Evolutionary conservation across 2,888 invertebrate genomes (phyloP).

Genomic region (Diploptera punctata): DNA sequence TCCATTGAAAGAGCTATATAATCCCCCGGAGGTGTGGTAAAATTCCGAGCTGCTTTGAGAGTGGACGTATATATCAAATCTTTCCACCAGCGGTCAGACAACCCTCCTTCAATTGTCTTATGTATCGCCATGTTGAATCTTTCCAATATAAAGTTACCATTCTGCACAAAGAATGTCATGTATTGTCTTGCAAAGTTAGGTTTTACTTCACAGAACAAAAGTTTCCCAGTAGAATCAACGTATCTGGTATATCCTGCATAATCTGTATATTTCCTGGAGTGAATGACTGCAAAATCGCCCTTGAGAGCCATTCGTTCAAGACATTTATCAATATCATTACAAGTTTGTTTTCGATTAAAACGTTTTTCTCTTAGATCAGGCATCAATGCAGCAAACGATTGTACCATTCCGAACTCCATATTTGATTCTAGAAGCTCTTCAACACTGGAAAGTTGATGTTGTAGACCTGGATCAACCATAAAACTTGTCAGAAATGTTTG

Average conservation of each 20-base stretch:
- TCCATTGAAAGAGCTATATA: neutral
- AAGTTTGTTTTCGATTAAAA: neutral
- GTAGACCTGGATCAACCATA: slow-evolving; percentile 11
- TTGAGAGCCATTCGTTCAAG: neutral
- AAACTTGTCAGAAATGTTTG: slow-evolving; percentile 23
- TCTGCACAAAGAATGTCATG: neutral
- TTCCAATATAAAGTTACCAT: neutral
- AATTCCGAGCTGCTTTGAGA: neutral
- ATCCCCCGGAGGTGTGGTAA: neutral
- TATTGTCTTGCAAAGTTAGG: neutral
- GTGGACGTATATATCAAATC: neutral
- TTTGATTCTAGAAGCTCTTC: neutral
- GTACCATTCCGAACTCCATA: neutral
- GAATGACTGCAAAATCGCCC: neutral
- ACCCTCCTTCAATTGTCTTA: neutral
- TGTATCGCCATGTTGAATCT: neutral
- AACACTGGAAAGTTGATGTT: slow-evolving; percentile 13
- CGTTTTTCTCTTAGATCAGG: neutral
- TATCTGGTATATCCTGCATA: neutral
- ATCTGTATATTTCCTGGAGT: neutral
- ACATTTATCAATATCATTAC: neutral
- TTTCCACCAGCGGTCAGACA: slow-evolving; percentile 13
- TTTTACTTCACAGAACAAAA: neutral
- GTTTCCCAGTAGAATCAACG: neutral
- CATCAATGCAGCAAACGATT: neutral